A percentile compares a stretch with the other conserved stretches of the same genome.
Conservation (phyloP, 2,797 vertebrate species). For the Sebastolobus alascanus region DNA sequence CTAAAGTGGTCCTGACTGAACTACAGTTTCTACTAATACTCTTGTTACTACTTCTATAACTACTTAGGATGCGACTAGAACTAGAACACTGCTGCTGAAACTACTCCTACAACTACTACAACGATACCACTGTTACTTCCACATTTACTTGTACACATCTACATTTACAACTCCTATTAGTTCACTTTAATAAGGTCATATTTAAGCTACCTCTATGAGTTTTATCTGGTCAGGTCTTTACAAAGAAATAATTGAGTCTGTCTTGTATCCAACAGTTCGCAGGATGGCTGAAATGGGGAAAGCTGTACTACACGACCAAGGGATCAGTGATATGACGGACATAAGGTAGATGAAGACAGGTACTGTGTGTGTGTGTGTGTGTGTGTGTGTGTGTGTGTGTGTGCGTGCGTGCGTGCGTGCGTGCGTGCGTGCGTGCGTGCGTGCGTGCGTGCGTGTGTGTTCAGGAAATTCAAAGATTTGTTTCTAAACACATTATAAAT, state of each 20-base stretch:
- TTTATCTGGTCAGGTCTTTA: neutral
- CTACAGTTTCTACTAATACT: neutral
- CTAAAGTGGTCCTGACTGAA: too few relatives aligned
- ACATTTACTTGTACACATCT: neutral
- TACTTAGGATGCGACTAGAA: neutral
- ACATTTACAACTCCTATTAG: neutral
- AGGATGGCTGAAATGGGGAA: conserved; percentile 75
- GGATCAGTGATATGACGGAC: conserved; percentile 64
- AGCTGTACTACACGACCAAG: conserved; percentile 61
- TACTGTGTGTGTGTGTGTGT: neutral
- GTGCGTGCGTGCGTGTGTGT: too few relatives aligned
- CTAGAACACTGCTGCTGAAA: neutral
- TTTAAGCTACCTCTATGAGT: neutral
- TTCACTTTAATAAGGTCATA: neutral
- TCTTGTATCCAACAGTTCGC: conserved; percentile 62
- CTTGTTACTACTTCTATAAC: neutral
- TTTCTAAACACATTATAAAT: too few relatives aligned
- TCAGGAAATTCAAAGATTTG: too few relatives aligned
- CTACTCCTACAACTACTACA: neutral
- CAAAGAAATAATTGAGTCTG: conserved; percentile 18
- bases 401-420: too few relatives aligned
- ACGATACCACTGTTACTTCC: too few relatives aligned
- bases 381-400: too few relatives aligned
- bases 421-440: too few relatives aligned
- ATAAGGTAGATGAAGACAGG: conserved; percentile 51